phyloP scores from a whole-genome alignment of 2,888 invertebrate genomes.

The Panopea generosa region DNA sequence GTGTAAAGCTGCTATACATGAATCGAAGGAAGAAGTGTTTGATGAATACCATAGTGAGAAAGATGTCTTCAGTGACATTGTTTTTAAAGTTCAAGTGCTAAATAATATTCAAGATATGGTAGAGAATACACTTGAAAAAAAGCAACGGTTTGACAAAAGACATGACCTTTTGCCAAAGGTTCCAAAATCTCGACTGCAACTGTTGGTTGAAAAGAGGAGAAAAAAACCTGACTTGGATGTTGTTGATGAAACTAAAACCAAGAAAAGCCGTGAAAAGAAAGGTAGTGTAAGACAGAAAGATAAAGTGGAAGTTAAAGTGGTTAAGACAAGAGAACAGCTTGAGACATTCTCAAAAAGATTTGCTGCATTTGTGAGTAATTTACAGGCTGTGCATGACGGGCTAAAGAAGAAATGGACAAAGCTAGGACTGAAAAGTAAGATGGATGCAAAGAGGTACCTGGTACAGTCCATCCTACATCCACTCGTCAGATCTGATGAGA shows the following conservation, averaged over 20 bases:
- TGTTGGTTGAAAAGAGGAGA: slow-evolving; percentile 37
- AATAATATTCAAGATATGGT: slow-evolving; percentile 11
- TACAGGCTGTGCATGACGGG: slow-evolving; percentile 14
- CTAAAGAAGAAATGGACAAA: slow-evolving; percentile 26
- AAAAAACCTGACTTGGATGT: not conserved
- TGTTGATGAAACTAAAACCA: not conserved
- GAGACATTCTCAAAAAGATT: not conserved
- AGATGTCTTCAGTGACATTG: slow-evolving; percentile 25
- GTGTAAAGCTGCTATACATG: slow-evolving; percentile 24
- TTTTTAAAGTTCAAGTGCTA: slow-evolving; percentile 35
- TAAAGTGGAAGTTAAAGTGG: slow-evolving; percentile 8
- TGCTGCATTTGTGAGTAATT: not conserved
- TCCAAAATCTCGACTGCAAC: slow-evolving; percentile 47
- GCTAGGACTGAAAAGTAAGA: slow-evolving; percentile 32
- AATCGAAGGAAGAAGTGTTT: slow-evolving; percentile 45
- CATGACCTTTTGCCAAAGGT: slow-evolving; percentile 37
- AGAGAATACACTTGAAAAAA: slow-evolving; percentile 15
- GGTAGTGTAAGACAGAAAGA: not conserved
- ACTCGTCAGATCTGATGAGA: slow-evolving; percentile 3
- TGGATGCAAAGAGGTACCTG: slow-evolving; percentile 10
- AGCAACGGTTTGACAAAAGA: slow-evolving; percentile 27
- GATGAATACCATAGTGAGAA: slow-evolving; percentile 27
- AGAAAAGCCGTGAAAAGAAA: not conserved
- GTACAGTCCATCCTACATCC: slow-evolving; percentile 39
- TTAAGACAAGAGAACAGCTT: not conserved